Evolutionary conservation across 1,140 invertebrate species (phyloP).

Genomic region (Acromyrmex charruanus): DNA sequence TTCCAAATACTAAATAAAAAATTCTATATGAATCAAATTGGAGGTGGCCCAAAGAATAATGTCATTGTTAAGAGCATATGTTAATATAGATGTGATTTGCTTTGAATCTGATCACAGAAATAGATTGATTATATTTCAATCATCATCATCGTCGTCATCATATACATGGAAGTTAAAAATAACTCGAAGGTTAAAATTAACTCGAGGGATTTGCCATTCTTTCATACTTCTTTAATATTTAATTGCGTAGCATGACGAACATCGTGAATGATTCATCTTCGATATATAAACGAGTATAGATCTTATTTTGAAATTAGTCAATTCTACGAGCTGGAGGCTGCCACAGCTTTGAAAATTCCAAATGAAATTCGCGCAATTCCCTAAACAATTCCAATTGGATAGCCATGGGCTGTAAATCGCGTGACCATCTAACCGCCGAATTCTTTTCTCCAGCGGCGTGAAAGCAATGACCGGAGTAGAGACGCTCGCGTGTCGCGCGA

Average conservation of each 20-base stretch:
- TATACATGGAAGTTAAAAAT: too few relatives aligned
- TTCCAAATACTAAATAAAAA: too few relatives aligned
- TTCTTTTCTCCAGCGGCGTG: conserved; percentile 55
- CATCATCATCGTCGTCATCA: too few relatives aligned
- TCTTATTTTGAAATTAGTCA: conserved; percentile 1
- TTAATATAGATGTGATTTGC: too few relatives aligned
- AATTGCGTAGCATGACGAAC: not conserved
- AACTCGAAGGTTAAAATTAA: too few relatives aligned
- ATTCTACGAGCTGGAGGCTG: not conserved
- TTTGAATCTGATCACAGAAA: too few relatives aligned
- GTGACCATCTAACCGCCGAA: conserved; percentile 72
- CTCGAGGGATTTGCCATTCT: too few relatives aligned
- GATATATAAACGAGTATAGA: conserved; percentile 1
- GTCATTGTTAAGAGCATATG: too few relatives aligned
- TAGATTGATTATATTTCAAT: too few relatives aligned
- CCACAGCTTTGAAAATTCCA: conserved; percentile 17
- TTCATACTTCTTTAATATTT: too few relatives aligned
- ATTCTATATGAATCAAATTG: too few relatives aligned
- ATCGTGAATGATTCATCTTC: not conserved
- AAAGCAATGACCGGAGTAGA: conserved; percentile 73
- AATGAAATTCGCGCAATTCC: conserved; percentile 55
- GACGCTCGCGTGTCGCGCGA: conserved; percentile 76
- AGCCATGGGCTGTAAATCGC: conserved; percentile 74
- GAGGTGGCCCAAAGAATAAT: too few relatives aligned
- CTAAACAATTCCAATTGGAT: conserved; percentile 60